Evolutionary conservation across 2,888 invertebrate species (phyloP), one percentile per base, ranked within the genome.

Genomic region (Drosophila borborema): DNA sequence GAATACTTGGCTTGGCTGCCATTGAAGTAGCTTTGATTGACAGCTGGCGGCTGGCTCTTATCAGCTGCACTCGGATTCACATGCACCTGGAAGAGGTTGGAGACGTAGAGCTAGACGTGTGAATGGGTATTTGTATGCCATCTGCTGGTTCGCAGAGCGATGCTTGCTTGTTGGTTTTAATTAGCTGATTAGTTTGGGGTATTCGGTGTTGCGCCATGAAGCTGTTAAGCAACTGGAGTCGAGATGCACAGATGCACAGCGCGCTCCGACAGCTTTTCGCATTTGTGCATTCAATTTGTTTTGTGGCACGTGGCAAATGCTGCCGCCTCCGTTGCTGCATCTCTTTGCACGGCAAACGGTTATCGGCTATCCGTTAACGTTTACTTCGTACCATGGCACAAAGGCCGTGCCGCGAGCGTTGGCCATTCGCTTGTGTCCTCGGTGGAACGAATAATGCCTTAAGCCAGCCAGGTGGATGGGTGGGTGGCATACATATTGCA

Each of bases 1-100:
- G 31, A 1, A 16, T 28, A 0, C 23, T 28, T 6, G n/a, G 16
- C 16, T 16, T 7, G 48, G 28, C 20, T 34, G 49, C 12, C 51
- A 12, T 16, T 28, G 23, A 28, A n/a, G 23, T 18, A 28, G 28
- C 20, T 18, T 28, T 41, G 55, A 31, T 41, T 55, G 40, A n/a
- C 40, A 41, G 41, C 55, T 41, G 41, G 18, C 41, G 41, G 18
- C 31, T 14, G 55, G 31, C 41, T 41, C 55, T 55, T 55, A 55
- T 31, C 55, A 31, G 28, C 9, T 20, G 28, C 41, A 28, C 16
- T 10, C 3, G 40, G 10, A 16, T 9, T 5, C 3, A 4, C 6
- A 2, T 8, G 20, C 49, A 34, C 16, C 49, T 34, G 49, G 36
- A 7, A 7, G 10, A 1, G 10, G 34, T 34, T 12, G 34, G 18